Evolutionary conservation across 2,888 invertebrate species (phyloP).

Genomic region (Petrophora chlorosata): DNA sequence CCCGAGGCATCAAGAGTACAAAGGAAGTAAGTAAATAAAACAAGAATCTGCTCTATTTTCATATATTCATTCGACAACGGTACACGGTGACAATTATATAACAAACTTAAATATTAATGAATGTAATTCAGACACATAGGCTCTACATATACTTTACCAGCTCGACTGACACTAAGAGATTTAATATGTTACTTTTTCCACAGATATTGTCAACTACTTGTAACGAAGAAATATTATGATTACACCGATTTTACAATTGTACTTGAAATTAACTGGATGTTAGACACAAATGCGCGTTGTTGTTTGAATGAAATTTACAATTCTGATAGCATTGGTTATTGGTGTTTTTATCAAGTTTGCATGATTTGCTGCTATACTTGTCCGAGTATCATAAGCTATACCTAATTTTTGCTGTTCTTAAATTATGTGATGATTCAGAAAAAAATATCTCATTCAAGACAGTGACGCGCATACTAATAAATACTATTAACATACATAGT

Average conservation of each 20-base stretch:
- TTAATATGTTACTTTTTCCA: slow-evolving; percentile 42
- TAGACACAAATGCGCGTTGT: not conserved
- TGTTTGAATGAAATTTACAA: not conserved
- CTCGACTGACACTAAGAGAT: slow-evolving; percentile 59
- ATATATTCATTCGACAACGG: slow-evolving; percentile 84
- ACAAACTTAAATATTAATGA: slow-evolving; percentile 79
- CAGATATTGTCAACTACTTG: slow-evolving; percentile 56
- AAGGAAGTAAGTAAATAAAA: slow-evolving; percentile 61
- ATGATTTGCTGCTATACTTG: too few species aligned
- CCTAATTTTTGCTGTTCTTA: too few species aligned
- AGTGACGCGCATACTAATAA: not conserved
- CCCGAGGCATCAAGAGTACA: too few species aligned
- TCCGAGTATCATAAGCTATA: too few species aligned
- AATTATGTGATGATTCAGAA: not conserved
- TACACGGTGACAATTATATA: slow-evolving; percentile 80
- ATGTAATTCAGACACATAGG: slow-evolving; percentile 68
- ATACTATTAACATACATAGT: slow-evolving; percentile 18
- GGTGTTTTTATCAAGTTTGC: too few species aligned
- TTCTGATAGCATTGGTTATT: too few species aligned
- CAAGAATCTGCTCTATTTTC: slow-evolving; percentile 76
- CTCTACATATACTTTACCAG: slow-evolving; percentile 57
- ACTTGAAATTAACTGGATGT: slow-evolving; percentile 48
- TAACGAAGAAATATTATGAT: slow-evolving; percentile 40
- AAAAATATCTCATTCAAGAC: not conserved
- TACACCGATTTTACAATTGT: slow-evolving; percentile 51